Percentiles rank a stretch among this genome's conserved stretches.
These are phyloP conservation scores for Anthoscopus minutus DNA, from an alignment of 2,113 vertebrate species.

Conservation along the genomic window DNA sequence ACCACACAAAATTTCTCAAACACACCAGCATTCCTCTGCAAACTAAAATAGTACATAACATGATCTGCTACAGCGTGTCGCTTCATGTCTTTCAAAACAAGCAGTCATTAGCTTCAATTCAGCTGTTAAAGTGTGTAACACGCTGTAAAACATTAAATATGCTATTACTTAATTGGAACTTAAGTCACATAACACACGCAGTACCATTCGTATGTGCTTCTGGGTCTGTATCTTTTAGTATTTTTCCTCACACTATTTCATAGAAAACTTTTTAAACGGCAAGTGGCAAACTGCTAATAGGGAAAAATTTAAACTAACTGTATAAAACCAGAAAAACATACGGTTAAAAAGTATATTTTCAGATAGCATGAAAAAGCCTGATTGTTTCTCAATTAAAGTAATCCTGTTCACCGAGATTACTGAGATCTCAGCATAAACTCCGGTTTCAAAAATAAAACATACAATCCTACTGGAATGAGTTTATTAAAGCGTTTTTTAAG, in stretches of 20 bases:
- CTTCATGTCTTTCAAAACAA: not conserved
- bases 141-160: not conserved
- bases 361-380: not conserved
- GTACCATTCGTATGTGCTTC: not conserved
- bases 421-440: not conserved
- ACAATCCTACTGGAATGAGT: no score
- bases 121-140: not conserved
- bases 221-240: not conserved
- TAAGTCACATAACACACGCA: not conserved
- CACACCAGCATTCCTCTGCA: not conserved
- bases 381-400: not conserved
- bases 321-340: not conserved
- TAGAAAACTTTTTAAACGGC: not conserved
- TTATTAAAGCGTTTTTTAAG: not conserved
- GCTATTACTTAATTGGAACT: not conserved
- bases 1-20: not conserved
- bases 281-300: not conserved
- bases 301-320: not conserved
- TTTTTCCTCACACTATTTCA: not conserved
- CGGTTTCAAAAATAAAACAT: not conserved
- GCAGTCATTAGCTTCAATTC: not conserved
- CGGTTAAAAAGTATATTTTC: fast-evolving
- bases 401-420: not conserved
- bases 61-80: not conserved
- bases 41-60: not conserved